Base-by-base conservation (phyloP, 2,797 vertebrate species). In the Discoglossus pictus region DNA sequence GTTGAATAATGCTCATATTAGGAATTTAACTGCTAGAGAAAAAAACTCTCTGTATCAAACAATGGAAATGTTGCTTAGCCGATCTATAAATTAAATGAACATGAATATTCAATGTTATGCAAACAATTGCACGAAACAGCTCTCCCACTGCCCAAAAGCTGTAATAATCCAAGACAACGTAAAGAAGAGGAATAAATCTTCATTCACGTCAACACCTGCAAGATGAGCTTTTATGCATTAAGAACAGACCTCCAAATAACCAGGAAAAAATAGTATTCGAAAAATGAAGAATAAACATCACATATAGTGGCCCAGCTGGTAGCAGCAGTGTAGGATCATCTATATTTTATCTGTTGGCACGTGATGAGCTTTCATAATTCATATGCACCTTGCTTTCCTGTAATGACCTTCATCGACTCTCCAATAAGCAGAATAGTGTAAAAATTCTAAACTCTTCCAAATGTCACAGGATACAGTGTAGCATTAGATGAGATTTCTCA, bases 31-130 rank as follows among this genome's bases (percentile, higher is more conserved):
- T 63, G 52, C 67, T 50, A 38, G 38, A 38, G 58, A 46, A 43
- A 27, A 51, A 59, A 59, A 52, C 43, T 34, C 11, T 51, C 34
- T 51, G 38, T 43, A 25, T 23, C 46, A 55, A 34, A 65, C 31
- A 36, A 61, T 66, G 13, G 48, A 50, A 73, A 46, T 55, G 47
- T 61, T 38, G n/a, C 42, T 68, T 31, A 56, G 44, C 47, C 58
- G 36, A 38, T 53, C 31, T 38, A 40, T 44, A 59, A 62, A 61
- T 24, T 36, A 59, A 46, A 40, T 23, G 12, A 20, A 31, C 54
- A 71, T 71, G 68, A 71, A 71, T 71, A 71, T 71, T 71, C 68
- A 71, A 38, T 52, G 34, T 39, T 62, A 53, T 69, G 16, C 31
- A 48, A 61, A 62, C 50, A 69, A 69, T 55, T 16, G 50, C 25